Evolutionary conservation across 2,113 vertebrate genomes (phyloP).

Genomic region (Sus scrofa): T2T-Sscrofa CM000822.6:5965001-5965500

Average conservation of each 20-base stretch:
- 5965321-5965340: neutral
- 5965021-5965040: neutral
- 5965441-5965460: conserved; percentile 53
- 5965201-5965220: conserved; percentile 47
- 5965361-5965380: conserved; percentile 66
- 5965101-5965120: conserved; percentile 48
- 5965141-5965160: conserved; percentile 67
- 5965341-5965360: conserved; percentile 36
- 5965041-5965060: neutral
- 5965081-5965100: conserved; percentile 36
- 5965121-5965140: conserved; percentile 73
- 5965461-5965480: conserved; percentile 69
- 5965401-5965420: conserved; percentile 60
- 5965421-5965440: conserved; percentile 73
- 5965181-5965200: conserved; percentile 71
- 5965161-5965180: conserved; percentile 38
- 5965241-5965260: conserved; percentile 46
- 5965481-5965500: conserved; percentile 45
- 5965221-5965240: conserved; percentile 33
- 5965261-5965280: neutral
- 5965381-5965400: conserved; percentile 71
- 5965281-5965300: conserved; percentile 10
- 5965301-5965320: conserved; percentile 35
- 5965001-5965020: neutral
- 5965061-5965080: neutral